Evolutionary conservation across 2,113 vertebrate genomes (phyloP), one percentile per base, ranked within the genome.

Genomic region (Aramus guarauna): DNA sequence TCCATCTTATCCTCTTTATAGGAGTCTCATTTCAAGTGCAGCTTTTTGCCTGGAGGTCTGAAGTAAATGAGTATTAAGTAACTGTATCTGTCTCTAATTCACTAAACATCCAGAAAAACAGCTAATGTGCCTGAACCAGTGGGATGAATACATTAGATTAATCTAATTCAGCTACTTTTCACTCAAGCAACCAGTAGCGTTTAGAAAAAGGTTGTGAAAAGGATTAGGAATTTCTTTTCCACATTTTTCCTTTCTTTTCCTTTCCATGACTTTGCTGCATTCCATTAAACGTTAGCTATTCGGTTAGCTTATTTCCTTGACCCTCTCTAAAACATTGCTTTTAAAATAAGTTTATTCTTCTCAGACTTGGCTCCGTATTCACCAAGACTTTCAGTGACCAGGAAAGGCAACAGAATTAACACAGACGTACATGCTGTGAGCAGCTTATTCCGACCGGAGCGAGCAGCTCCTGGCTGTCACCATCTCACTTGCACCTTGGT

Each of bases 51-150:
- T 84, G 64, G n/a, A 47, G 75, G 32, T 60, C 62, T 88, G 58
- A 93, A 94, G 71, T 66, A 79, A 90, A 92, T 48, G 72, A 88
- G n/a, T 92, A 92, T 90, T 91, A 87, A 87, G 74, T 85, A 96
- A 95, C 87, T 88, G 53, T 91, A 92, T 91, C 92, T 94, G 88
- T 89, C 95, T 85, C 80, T 92, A 95, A 94, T 97, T 93, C 91
- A 89, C 95, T 82, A 89, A 94, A 48, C 58, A 62, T 91, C 84
- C 88, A 86, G 79, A 94, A 94, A 95, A 96, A 69, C 60, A 89
- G 83, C 79, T 91, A 78, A 92, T 95, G 83, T 90, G 88, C 73
- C 83, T 89, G 53, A 94, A 81, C 64, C 64, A 85, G 83, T 58
- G 53, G 92, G 73, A 85, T 91, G 80, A 91, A 94, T 87, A 56